Percentiles rank a stretch among this genome's conserved stretches.
phyloP scores from a whole-genome alignment of 2,888 invertebrate species.

The Dryobota labecula region DNA sequence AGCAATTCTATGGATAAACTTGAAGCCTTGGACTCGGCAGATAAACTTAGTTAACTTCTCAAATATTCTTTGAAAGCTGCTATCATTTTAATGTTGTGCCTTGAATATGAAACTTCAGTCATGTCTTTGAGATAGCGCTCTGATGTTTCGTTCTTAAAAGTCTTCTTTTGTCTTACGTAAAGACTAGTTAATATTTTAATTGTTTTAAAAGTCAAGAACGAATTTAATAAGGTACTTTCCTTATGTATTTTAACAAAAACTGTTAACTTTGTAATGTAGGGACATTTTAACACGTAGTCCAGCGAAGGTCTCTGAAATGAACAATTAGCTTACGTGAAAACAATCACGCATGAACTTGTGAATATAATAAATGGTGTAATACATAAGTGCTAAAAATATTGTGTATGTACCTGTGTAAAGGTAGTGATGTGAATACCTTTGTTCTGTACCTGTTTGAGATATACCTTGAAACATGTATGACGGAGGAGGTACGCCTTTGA shows the following conservation, averaged over 20 bases:
- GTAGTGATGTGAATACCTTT: conserved; percentile 53
- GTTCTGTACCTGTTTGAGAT: background rate
- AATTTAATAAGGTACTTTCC: conserved; percentile 15
- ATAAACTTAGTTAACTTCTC: conserved; percentile 53
- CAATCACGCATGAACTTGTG: conserved; percentile 5
- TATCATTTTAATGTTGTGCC: conserved; percentile 56
- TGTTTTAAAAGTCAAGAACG: background rate
- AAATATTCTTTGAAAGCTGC: conserved; percentile 47
- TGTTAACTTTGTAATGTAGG: background rate
- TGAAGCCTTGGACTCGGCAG: conserved; percentile 27
- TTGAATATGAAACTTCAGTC: conserved; percentile 47
- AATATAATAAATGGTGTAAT: conserved; percentile 4
- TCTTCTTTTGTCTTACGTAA: conserved; percentile 2
- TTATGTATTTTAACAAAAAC: background rate
- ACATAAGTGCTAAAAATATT: background rate
- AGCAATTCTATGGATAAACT: conserved; percentile 51
- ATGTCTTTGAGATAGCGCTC: conserved; percentile 43
- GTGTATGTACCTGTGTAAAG: conserved; percentile 6
- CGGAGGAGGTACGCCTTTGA: conserved; percentile 84
- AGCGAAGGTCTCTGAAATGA: conserved; percentile 7
- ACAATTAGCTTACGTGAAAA: conserved; percentile 3
- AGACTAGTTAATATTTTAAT: conserved; percentile 32
- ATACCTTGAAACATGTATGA: conserved; percentile 75
- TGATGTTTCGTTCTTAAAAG: conserved; percentile 36
- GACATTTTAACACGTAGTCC: background rate